Evolutionary conservation across 2,113 vertebrate species (phyloP).

Genomic region (Indicator indicator): DNA sequence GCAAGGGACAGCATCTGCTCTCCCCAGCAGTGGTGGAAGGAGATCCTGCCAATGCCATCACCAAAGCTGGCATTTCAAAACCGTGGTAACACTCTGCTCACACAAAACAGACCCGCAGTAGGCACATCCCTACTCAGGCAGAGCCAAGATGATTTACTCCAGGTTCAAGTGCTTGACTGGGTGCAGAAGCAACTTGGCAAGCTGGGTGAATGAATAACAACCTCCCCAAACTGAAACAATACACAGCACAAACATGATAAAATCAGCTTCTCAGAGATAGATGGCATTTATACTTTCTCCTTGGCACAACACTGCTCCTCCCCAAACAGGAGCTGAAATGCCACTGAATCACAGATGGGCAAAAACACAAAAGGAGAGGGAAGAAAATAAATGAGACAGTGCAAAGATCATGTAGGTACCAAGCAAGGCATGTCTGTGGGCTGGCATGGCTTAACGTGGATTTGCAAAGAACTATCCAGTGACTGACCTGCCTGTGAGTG

Average conservation of each 20-base stretch:
- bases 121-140: background rate
- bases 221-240: background rate
- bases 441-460: background rate
- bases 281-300: background rate
- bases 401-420: background rate
- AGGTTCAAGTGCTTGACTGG: background rate
- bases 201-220: background rate
- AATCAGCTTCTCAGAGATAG: background rate
- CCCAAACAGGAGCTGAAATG: background rate
- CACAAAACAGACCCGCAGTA: accelerated
- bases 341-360: background rate
- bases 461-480: conserved; percentile 10
- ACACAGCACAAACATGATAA: background rate
- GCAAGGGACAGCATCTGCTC: accelerated
- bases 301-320: background rate
- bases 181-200: background rate
- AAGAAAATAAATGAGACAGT: background rate
- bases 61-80: background rate
- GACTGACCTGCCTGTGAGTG: background rate
- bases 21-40: too few species aligned
- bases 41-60: background rate
- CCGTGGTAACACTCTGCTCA: background rate
- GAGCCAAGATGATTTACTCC: background rate
- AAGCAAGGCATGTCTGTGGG: background rate
- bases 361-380: background rate